A percentile compares a stretch with the other conserved stretches of the same genome.
phyloP scores from a whole-genome alignment of 2,113 vertebrate species.

The Parus major region DNA sequence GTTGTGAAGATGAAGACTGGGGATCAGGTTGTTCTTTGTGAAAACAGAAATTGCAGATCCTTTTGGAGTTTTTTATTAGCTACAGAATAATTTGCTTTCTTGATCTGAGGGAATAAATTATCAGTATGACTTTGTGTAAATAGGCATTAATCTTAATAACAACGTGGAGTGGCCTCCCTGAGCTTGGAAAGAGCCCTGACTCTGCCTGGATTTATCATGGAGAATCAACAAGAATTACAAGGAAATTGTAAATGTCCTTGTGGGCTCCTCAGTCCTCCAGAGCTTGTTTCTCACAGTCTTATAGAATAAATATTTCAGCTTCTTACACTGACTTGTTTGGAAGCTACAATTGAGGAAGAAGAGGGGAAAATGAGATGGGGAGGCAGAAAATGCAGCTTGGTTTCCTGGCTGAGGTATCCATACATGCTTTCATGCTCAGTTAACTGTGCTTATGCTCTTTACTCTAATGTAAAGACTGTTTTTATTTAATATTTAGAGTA shows the following conservation, averaged over 20 bases:
- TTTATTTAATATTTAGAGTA: background rate
- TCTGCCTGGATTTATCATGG: background rate
- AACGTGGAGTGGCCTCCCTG: background rate
- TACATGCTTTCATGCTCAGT: background rate
- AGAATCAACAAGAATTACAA: background rate
- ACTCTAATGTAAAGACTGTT: background rate
- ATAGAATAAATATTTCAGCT: background rate
- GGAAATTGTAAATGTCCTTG: background rate
- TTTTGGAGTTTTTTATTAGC: fast-evolving
- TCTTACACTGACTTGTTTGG: background rate
- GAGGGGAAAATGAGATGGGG: background rate
- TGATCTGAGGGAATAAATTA: background rate
- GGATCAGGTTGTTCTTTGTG: background rate
- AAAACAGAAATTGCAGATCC: background rate
- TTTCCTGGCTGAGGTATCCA: background rate
- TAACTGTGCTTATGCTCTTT: background rate
- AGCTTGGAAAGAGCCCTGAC: background rate
- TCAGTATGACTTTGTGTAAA: background rate
- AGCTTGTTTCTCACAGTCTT: background rate
- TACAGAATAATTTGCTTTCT: background rate
- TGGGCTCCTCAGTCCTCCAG: background rate
- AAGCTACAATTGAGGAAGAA: background rate
- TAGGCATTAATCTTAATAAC: background rate
- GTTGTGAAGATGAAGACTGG: background rate
- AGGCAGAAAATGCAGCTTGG: background rate